Percentiles rank a stretch among this genome's conserved stretches.
phyloP scores from a whole-genome alignment of 2,888 invertebrate genomes.

The Tetragonisca angustula region DNA sequence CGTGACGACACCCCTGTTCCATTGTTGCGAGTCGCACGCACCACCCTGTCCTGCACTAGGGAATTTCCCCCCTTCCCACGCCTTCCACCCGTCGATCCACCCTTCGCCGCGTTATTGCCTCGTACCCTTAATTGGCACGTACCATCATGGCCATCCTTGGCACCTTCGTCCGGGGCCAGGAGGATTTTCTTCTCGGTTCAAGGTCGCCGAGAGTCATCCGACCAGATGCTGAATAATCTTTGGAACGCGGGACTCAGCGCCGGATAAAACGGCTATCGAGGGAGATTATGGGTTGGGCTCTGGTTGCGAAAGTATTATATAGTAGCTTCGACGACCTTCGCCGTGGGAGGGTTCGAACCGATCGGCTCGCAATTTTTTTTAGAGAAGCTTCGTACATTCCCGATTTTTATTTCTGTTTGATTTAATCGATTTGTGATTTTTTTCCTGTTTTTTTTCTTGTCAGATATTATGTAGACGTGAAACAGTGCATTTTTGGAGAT shows the following conservation, averaged over 20 bases:
- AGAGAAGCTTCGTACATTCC: too few species aligned
- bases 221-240: not conserved
- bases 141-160: slow-evolving; percentile 47
- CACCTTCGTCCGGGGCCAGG: slow-evolving; percentile 1
- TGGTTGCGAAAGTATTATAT: not conserved
- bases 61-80: slow-evolving; percentile 47
- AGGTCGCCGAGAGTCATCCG: slow-evolving; percentile 23
- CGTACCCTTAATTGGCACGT: slow-evolving; percentile 67
- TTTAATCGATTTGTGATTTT: too few species aligned
- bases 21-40: slow-evolving; percentile 56
- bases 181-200: slow-evolving; percentile 37
- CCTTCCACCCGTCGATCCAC: slow-evolving; percentile 10
- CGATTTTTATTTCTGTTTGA: too few species aligned
- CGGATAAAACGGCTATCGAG: not conserved
- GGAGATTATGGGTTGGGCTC: not conserved
- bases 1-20: slow-evolving; percentile 46
- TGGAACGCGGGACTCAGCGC: not conserved
- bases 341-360: too few species aligned
- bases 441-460: too few species aligned
- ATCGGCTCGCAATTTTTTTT: too few species aligned
- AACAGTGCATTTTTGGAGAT: too few species aligned
- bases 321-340: too few species aligned
- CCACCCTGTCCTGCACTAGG: slow-evolving; percentile 19
- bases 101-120: slow-evolving; percentile 65
- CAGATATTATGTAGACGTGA: too few species aligned